Evolutionary conservation across 2,113 vertebrate genomes (phyloP).

Genomic region (Trichomycterus rosablanca): DNA sequence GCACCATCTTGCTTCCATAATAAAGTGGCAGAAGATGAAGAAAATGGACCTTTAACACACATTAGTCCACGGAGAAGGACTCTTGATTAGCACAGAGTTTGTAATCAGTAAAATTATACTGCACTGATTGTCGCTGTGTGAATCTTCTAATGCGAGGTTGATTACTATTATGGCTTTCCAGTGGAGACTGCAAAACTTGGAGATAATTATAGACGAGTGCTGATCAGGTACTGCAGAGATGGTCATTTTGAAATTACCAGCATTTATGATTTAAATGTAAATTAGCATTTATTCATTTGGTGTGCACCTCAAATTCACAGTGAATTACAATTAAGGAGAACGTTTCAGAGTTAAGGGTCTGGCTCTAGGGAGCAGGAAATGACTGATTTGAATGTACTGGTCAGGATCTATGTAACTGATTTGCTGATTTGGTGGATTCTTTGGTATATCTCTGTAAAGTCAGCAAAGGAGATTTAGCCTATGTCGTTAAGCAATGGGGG

Average conservation of each 20-base stretch:
- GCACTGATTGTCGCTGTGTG: constrained; percentile 23
- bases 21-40: neutral
- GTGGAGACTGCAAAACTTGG: neutral
- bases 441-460: too few species aligned
- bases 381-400: too few species aligned
- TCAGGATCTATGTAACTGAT: too few species aligned
- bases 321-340: too few species aligned
- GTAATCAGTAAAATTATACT: constrained; percentile 30
- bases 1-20: too few species aligned
- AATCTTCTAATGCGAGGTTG: constrained; percentile 26
- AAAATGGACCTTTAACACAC: neutral
- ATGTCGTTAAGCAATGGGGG: too few species aligned
- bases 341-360: neutral
- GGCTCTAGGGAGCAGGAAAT: neutral
- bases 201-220: constrained; percentile 12
- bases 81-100: constrained; percentile 18
- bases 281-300: neutral
- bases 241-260: neutral
- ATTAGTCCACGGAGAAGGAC: constrained; percentile 4
- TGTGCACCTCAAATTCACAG: neutral
- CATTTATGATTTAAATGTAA: neutral
- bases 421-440: too few species aligned
- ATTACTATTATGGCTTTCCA: constrained; percentile 20
- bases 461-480: too few species aligned
- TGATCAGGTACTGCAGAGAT: constrained; percentile 10